These are phyloP conservation scores for Lordiphosa fenestrarum DNA, from an alignment of 2,888 invertebrate genomes.

Conservation along the genomic window DNA sequence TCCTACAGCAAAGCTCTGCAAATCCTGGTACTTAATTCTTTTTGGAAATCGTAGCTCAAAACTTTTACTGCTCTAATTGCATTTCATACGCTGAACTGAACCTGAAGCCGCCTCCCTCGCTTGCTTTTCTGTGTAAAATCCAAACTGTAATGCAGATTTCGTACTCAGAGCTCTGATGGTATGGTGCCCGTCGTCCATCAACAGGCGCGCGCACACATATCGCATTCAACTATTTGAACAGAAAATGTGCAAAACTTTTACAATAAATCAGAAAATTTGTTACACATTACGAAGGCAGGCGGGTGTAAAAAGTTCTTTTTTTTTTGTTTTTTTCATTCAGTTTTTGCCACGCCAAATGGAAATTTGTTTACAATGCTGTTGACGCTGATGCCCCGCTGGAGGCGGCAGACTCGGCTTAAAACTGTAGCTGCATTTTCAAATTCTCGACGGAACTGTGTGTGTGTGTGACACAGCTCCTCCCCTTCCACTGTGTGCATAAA, in stretches of 20 bases:
- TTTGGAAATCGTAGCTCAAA: slow-evolving; percentile 2
- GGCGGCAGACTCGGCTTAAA: slow-evolving; percentile 8
- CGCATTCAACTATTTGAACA: slow-evolving; percentile 46
- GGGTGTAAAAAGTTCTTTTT: background rate
- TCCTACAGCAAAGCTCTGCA: background rate
- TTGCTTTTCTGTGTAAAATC: slow-evolving; percentile 4
- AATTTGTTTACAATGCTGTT: slow-evolving; percentile 55
- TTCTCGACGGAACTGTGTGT: background rate
- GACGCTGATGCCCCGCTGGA: slow-evolving; percentile 18
- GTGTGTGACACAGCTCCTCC: background rate
- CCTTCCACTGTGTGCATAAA: slow-evolving; percentile 6
- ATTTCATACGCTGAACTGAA: slow-evolving; percentile 18
- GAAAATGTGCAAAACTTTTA: slow-evolving; percentile 53
- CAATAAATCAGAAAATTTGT: slow-evolving; percentile 64
- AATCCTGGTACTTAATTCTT: slow-evolving; percentile 9
- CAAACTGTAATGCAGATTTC: slow-evolving; percentile 1
- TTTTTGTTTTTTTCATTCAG: slow-evolving; percentile 12
- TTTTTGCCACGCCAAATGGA: slow-evolving; percentile 45
- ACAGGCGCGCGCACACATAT: slow-evolving; percentile 29
- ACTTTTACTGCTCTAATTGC: slow-evolving; percentile 24
- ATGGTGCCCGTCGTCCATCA: slow-evolving; percentile 26
- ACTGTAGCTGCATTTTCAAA: slow-evolving; percentile 14
- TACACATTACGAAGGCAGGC: slow-evolving; percentile 34
- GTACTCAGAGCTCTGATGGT: slow-evolving; percentile 20
- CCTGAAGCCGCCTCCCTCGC: slow-evolving; percentile 4